phyloP scores from a whole-genome alignment of 2,113 vertebrate species.

The Bucco capensis region DNA sequence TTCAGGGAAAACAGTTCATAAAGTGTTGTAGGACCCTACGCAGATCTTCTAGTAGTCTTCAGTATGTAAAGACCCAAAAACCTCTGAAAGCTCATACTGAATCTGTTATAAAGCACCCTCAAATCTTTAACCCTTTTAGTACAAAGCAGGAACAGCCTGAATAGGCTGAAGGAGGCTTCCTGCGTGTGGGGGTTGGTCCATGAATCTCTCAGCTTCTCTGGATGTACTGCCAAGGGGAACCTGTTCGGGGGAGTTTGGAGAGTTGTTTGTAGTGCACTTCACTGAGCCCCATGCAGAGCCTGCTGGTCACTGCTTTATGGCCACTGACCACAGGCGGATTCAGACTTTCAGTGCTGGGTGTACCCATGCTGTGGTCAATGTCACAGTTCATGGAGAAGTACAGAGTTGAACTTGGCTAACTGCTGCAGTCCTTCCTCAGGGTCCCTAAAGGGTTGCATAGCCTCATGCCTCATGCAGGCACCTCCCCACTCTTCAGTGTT shows the following conservation, averaged over 20 bases:
- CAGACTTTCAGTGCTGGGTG: neutral
- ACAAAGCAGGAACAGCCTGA: neutral
- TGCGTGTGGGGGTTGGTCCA: fast-evolving
- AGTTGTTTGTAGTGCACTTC: neutral
- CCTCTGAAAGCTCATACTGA: neutral
- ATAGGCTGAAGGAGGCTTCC: neutral
- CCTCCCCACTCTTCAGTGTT: neutral
- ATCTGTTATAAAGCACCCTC: neutral
- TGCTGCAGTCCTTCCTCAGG: neutral
- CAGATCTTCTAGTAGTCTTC: neutral
- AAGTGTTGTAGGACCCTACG: neutral
- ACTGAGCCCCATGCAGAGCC: fast-evolving
- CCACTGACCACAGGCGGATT: neutral
- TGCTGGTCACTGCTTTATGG: neutral
- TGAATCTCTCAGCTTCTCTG: neutral
- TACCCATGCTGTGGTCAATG: neutral
- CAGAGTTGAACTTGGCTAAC: neutral
- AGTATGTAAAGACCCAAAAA: neutral
- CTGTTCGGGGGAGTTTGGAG: neutral
- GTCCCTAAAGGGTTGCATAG: neutral
- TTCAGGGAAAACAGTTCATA: neutral
- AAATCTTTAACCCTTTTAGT: neutral
- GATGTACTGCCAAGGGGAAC: neutral
- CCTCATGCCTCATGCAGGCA: neutral
- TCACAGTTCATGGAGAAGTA: neutral